Evolutionary conservation across 2,888 invertebrate species (phyloP).

Genomic region (Campopleginae sp.): DNA sequence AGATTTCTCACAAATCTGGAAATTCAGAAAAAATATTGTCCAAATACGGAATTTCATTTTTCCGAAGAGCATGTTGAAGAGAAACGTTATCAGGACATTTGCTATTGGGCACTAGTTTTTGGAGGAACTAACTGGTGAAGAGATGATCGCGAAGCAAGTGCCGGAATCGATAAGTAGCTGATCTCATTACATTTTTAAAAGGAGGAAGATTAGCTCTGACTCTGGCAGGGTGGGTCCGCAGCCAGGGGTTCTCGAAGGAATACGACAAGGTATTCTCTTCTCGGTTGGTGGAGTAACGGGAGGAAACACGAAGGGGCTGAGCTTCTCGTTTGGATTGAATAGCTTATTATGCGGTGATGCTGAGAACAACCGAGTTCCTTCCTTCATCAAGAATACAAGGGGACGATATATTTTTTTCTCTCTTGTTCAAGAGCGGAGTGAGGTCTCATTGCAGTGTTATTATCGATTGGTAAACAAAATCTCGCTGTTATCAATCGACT

Average conservation of each 20-base stretch:
- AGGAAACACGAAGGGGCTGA: slow-evolving; percentile 65
- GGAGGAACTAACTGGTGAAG: slow-evolving; percentile 44
- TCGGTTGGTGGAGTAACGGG: slow-evolving; percentile 42
- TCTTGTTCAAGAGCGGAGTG: slow-evolving; percentile 74
- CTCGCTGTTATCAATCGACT: background rate
- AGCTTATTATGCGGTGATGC: slow-evolving; percentile 67
- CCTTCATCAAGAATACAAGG: slow-evolving; percentile 22
- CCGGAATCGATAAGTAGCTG: slow-evolving; percentile 68
- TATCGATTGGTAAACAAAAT: background rate
- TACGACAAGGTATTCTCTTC: slow-evolving; percentile 60
- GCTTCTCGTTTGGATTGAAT: slow-evolving; percentile 65
- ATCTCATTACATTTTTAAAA: slow-evolving; percentile 68
- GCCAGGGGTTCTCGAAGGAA: slow-evolving; percentile 57
- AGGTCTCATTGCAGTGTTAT: background rate
- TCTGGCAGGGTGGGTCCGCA: slow-evolving; percentile 48
- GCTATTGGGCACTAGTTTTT: slow-evolving; percentile 20
- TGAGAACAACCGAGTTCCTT: slow-evolving; percentile 64
- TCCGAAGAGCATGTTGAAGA: background rate
- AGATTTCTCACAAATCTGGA: background rate
- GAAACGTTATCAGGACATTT: background rate
- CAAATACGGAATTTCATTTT: background rate
- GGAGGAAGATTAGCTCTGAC: slow-evolving; percentile 60
- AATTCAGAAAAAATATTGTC: background rate
- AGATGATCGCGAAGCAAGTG: slow-evolving; percentile 64
- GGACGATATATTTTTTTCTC: slow-evolving; percentile 72